Evolutionary conservation across 2,888 invertebrate species (phyloP), one percentile per base, ranked within the genome.

Genomic region (Bimastos eiseni): DNA sequence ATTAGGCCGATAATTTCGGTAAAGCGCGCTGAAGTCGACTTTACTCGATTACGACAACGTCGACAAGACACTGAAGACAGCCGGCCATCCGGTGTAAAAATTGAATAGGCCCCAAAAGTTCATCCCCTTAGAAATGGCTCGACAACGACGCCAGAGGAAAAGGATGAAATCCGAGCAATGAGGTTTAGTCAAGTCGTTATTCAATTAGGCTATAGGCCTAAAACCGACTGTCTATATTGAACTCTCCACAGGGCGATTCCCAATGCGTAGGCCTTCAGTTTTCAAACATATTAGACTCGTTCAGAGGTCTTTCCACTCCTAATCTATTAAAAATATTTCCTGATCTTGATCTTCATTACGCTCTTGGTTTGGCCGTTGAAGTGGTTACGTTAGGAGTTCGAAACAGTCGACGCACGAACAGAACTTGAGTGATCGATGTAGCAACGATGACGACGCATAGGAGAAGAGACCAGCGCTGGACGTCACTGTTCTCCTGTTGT

Each of bases 401-500:
- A 94, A 98, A 98, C 30, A 98, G 96, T 96, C 98, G 97, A 92
- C 97, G 96, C 24, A 98, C 97, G 95, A 98, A 98, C 95, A 97
- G 97, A 2, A 98, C 98, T 95, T 97, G 97, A 89, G 97, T 94
- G 1, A 97, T 96, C 21, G 97, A 97, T 0, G 98, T 97, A 2
- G 96, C 96, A 90, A 97, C 95, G 92, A 98, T 97, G 1, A 98
- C 97, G 38, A 97, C 91, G 92, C 98, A 97, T 96, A 98, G 98
- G 90, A 97, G 96, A 5, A 98, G 93, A 0, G 98, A 98, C 97
- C 98, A 98, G 91, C 88, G 41, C 83, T 90, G 90, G 30, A 92
- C 90, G 88, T 88, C 89, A 3, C 21, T 36, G 44, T 91, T 83
- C 88, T 91, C 91, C 41, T 36, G 37, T 11, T 34, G 49, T 86